phyloP scores from a whole-genome alignment of 2,888 invertebrate genomes.

The Leucoptera coffeella region DNA sequence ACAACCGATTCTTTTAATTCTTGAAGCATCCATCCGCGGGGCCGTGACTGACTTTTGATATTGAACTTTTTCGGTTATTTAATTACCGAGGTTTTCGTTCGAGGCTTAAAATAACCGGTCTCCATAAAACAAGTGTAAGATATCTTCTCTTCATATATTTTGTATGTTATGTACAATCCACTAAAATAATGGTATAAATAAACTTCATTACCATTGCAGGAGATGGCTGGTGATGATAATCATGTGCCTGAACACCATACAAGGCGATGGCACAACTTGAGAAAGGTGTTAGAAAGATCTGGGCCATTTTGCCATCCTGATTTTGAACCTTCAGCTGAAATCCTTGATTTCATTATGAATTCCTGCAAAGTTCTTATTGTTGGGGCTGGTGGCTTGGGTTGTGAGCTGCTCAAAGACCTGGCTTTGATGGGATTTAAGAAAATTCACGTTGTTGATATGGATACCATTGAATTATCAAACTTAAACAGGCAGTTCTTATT shows the following conservation, averaged over 20 bases:
- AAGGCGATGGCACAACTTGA: constrained; percentile 75
- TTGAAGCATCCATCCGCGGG: too few relatives aligned
- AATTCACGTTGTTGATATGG: constrained; percentile 98
- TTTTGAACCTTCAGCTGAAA: constrained; percentile 82
- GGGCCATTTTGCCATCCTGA: constrained; percentile 93
- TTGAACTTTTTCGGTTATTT: too few relatives aligned
- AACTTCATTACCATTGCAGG: constrained; percentile 1
- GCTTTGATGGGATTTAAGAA: constrained; percentile 92
- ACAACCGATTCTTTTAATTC: too few relatives aligned
- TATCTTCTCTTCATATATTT: too few relatives aligned
- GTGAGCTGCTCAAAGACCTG: constrained; percentile 94
- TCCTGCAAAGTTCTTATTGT: constrained; percentile 73
- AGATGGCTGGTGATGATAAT: constrained; percentile 19
- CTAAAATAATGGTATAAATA: too few relatives aligned
- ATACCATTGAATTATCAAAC: constrained; percentile 97
- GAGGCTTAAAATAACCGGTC: too few relatives aligned
- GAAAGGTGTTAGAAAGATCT: constrained; percentile 80
- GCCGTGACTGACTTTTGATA: too few relatives aligned
- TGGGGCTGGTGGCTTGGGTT: constrained; percentile 97
- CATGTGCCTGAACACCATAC: constrained; percentile 27
- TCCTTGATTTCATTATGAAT: constrained; percentile 75
- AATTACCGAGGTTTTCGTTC: too few relatives aligned
- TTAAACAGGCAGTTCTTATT: constrained; percentile 98
- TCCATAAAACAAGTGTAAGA: too few relatives aligned
- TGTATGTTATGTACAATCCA: background rate